Evolutionary conservation across 2,113 vertebrate genomes (phyloP).

Genomic region (Jaculus jaculus): DNA sequence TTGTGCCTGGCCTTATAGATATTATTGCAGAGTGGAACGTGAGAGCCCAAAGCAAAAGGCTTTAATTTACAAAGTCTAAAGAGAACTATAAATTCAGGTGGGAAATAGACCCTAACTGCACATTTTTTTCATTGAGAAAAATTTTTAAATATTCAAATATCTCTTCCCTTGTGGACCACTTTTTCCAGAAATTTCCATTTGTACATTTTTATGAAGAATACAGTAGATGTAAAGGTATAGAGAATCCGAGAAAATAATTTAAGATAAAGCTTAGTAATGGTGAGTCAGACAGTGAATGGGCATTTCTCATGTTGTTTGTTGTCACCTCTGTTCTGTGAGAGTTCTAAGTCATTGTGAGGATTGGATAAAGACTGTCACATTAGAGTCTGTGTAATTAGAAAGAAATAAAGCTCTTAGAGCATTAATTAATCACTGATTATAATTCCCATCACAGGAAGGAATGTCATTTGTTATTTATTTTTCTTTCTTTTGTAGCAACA

Average conservation of each 20-base stretch:
- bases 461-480: neutral
- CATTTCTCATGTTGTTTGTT: neutral
- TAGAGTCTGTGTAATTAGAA: neutral
- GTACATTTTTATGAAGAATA: conserved; percentile 44
- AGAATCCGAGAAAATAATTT: neutral
- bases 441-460: too few species aligned
- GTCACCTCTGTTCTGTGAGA: neutral
- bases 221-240: neutral
- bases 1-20: neutral
- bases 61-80: conserved; percentile 40
- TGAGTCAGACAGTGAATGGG: neutral
- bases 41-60: neutral
- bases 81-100: neutral
- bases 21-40: neutral
- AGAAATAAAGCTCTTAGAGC: neutral
- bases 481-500: neutral
- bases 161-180: neutral
- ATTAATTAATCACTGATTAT: neutral
- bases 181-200: neutral
- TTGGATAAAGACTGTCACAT: neutral
- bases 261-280: neutral
- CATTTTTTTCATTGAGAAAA: conserved; percentile 22
- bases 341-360: neutral
- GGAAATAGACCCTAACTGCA: neutral
- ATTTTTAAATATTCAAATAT: conserved; percentile 12